Evolutionary conservation across 1,140 invertebrate genomes (phyloP).

Genomic region (Caenorhabditis briggsae): DNA sequence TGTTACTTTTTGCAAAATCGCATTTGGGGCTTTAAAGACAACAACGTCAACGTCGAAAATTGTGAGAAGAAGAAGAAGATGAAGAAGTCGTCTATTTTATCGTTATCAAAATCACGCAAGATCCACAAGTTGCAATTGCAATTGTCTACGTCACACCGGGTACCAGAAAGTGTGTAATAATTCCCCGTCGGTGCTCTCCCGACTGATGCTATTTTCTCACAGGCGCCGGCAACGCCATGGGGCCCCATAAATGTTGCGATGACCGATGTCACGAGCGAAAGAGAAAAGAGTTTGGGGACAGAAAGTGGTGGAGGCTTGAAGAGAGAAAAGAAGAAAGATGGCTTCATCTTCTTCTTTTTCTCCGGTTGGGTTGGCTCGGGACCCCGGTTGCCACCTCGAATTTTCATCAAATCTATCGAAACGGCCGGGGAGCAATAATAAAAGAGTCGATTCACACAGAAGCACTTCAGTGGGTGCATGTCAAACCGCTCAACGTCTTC

Average conservation of each 20-base stretch:
- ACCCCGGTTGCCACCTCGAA: constrained; percentile 39
- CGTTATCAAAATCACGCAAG: constrained; percentile 38
- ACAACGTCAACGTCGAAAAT: not conserved
- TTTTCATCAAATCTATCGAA: constrained; percentile 38
- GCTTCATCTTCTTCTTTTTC: not conserved
- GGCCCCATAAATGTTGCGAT: constrained; percentile 53
- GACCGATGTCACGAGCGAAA: constrained; percentile 48
- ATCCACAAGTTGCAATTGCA: constrained; percentile 39
- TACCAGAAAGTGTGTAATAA: constrained; percentile 40
- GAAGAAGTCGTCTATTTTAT: not conserved
- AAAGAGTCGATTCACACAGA: not conserved
- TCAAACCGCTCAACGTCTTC: constrained; percentile 52
- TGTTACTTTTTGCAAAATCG: constrained; percentile 2
- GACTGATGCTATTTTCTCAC: constrained; percentile 49
- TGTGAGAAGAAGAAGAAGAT: not conserved
- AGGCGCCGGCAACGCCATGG: constrained; percentile 51
- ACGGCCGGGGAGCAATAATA: constrained; percentile 1
- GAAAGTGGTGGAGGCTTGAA: constrained; percentile 27
- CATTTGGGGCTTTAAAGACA: not conserved
- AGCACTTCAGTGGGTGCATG: constrained; percentile 38
- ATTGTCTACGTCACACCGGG: constrained; percentile 24
- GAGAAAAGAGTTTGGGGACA: no score
- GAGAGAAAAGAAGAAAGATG: constrained; percentile 9
- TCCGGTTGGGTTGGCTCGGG: constrained; percentile 3
- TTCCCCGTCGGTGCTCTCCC: constrained; percentile 39